These are phyloP conservation scores for Baccha elongata DNA, from an alignment of 2,888 invertebrate genomes.

Conservation along the genomic window DNA sequence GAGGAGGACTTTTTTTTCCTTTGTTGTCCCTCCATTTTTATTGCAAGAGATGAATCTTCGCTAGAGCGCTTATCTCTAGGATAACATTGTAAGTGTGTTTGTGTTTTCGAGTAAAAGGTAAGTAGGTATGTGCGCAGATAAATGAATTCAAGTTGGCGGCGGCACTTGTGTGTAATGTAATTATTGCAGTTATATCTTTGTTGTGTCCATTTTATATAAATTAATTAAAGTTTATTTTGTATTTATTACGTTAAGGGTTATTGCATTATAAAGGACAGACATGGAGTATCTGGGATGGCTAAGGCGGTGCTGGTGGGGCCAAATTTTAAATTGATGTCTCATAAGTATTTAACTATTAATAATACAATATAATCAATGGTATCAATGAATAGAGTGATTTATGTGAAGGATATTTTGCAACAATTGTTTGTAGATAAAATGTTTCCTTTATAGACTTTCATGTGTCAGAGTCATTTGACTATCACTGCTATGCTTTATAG, in stretches of 20 bases:
- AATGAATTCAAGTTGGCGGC: slow-evolving; percentile 26
- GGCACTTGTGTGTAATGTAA: slow-evolving; percentile 60
- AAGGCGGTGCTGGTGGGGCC: too few species aligned
- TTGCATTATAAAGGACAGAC: not conserved
- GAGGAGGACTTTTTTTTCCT: slow-evolving; percentile 2
- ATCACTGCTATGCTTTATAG: too few species aligned
- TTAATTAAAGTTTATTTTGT: slow-evolving; percentile 55
- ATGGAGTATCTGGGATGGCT: not conserved
- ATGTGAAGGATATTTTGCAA: too few species aligned
- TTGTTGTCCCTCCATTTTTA: not conserved
- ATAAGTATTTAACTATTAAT: too few species aligned
- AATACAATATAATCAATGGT: too few species aligned
- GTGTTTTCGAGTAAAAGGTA: not conserved
- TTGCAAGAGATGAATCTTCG: slow-evolving; percentile 26
- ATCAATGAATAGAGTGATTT: too few species aligned
- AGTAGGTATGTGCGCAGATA: slow-evolving; percentile 30
- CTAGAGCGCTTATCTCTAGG: slow-evolving; percentile 13
- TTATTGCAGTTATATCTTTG: slow-evolving; percentile 65
- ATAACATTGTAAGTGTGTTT: not conserved
- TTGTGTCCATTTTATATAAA: slow-evolving; percentile 47
- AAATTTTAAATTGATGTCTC: too few species aligned
- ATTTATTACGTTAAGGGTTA: too few species aligned
- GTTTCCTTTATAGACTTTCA: too few species aligned
- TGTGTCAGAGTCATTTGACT: too few species aligned
- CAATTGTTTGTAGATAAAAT: too few species aligned